A percentile compares a stretch with the other conserved stretches of the same genome.
Evolutionary conservation across 2,888 invertebrate genomes (phyloP).

Genomic region (Melanostoma scalare): DNA sequence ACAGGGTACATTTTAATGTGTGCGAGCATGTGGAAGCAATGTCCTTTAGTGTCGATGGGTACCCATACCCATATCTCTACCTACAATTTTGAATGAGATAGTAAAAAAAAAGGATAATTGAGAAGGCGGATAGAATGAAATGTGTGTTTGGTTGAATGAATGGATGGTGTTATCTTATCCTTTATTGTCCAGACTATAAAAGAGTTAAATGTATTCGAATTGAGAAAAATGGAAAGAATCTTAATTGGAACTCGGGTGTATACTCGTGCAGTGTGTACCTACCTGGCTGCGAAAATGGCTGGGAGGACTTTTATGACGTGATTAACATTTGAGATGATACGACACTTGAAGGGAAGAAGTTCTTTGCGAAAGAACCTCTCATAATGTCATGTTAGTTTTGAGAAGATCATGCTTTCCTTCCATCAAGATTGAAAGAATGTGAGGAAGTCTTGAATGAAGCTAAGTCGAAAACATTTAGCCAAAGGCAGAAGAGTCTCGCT

Average conservation of each 20-base stretch:
- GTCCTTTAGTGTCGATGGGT: constrained; percentile 32
- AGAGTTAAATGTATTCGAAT: constrained; percentile 45
- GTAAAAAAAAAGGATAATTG: constrained; percentile 28
- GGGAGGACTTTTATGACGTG: constrained; percentile 14
- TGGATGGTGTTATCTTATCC: constrained; percentile 36
- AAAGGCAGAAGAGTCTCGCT: too few species aligned
- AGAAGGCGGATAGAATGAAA: constrained; percentile 26
- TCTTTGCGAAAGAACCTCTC: too few species aligned
- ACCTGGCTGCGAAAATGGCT: neutral
- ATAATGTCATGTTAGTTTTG: too few species aligned
- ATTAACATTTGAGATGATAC: constrained; percentile 5
- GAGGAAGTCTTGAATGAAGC: too few species aligned
- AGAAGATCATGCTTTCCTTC: too few species aligned
- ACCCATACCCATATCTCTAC: constrained; percentile 16
- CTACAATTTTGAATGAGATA: neutral
- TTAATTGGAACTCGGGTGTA: constrained; percentile 27
- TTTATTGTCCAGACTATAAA: constrained; percentile 50
- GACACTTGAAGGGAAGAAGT: too few species aligned
- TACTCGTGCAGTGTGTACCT: neutral
- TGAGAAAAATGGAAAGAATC: constrained; percentile 28
- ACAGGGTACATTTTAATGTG: constrained; percentile 37
- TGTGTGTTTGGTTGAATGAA: constrained; percentile 45
- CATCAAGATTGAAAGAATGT: too few species aligned
- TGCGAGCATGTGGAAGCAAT: constrained; percentile 50
- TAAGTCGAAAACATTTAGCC: too few species aligned